These are phyloP conservation scores for Telenomus remus DNA, from an alignment of 1,140 invertebrate species.

Conservation along the genomic window DNA sequence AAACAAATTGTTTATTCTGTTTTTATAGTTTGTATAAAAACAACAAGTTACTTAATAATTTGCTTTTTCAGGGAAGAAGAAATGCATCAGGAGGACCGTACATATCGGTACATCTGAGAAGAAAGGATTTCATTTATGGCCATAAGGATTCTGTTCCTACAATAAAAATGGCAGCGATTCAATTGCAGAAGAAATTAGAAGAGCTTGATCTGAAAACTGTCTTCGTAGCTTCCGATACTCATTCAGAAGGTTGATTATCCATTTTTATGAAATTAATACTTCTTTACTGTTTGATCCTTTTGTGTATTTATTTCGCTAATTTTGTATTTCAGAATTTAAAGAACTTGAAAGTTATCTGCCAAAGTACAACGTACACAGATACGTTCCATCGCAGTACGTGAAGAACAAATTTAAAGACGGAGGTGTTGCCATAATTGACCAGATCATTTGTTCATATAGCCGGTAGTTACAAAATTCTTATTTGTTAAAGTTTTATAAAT, in stretches of 20 bases:
- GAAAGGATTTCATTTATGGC: slow-evolving; percentile 87
- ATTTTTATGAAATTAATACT: slow-evolving; percentile 1
- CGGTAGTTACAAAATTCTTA: slow-evolving; percentile 71
- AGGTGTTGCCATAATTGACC: slow-evolving; percentile 94
- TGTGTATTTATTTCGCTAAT: background rate
- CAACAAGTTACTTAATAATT: too few relatives aligned
- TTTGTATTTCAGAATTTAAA: slow-evolving; percentile 74
- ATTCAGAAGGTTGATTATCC: slow-evolving; percentile 61
- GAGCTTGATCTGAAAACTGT: slow-evolving; percentile 79
- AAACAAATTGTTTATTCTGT: too few relatives aligned
- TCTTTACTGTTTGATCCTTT: background rate
- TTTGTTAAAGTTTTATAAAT: slow-evolving; percentile 3
- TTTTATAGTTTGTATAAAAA: too few relatives aligned
- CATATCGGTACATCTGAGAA: slow-evolving; percentile 86
- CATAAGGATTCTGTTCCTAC: slow-evolving; percentile 83
- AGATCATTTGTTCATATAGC: slow-evolving; percentile 94
- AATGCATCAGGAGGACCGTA: slow-evolving; percentile 83
- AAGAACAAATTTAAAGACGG: slow-evolving; percentile 84
- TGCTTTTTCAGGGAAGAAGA: slow-evolving; percentile 69
- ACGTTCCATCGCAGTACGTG: slow-evolving; percentile 69
- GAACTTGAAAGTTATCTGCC: slow-evolving; percentile 73
- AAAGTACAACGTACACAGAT: slow-evolving; percentile 75
- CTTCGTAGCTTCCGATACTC: slow-evolving; percentile 90
- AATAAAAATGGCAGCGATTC: slow-evolving; percentile 81
- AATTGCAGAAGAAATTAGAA: slow-evolving; percentile 80